Conservation (phyloP, 37 sponge, comb jelly and placozoan genomes). For the Geodia barretti region DNA sequence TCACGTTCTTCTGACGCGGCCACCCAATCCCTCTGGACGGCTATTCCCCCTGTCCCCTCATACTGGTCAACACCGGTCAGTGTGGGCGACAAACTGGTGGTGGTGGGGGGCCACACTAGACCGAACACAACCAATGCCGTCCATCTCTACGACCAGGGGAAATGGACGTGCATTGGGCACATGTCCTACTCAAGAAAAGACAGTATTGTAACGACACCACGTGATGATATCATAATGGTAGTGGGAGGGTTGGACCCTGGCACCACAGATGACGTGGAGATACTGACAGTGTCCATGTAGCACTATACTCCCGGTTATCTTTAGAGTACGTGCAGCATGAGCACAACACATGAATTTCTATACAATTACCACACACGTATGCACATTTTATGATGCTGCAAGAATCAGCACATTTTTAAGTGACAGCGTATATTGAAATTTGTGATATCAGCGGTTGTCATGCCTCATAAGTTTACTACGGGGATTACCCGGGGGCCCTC, state of each 20-base stretch:
- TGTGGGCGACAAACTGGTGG: neutral
- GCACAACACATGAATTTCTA: no score
- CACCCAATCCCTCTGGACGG: neutral
- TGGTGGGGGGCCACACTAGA: constrained; percentile 6
- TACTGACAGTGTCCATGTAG: no score
- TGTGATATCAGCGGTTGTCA: no score
- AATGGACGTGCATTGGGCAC: neutral
- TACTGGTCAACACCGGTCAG: neutral
- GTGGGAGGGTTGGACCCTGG: neutral
- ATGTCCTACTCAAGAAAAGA: neutral
- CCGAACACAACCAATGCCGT: neutral
- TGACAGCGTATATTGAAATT: no score
- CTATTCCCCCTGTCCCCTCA: neutral
- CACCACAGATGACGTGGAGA: neutral
- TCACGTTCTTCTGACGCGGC: neutral
- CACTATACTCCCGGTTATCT: no score
- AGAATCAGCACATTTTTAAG: no score
- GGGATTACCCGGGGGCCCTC: no score
- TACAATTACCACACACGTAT: no score
- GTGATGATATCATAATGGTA: neutral
- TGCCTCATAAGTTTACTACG: no score
- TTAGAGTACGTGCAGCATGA: no score
- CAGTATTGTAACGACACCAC: neutral
- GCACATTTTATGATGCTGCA: no score
- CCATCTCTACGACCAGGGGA: neutral